phyloP scores from a whole-genome alignment of 2,888 invertebrate genomes.

The Cylloceria caligata region DNA sequence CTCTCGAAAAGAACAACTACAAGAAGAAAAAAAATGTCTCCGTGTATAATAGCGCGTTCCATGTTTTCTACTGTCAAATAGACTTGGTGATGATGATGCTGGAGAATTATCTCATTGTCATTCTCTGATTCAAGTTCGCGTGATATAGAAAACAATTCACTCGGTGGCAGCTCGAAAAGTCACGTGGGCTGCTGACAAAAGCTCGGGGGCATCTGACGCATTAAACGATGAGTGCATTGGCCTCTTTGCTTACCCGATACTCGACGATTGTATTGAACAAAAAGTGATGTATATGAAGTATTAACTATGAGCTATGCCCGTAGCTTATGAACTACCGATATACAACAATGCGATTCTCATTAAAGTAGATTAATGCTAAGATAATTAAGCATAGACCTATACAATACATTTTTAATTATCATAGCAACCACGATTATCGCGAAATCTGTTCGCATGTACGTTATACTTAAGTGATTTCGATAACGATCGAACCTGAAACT shows the following conservation, averaged over 20 bases:
- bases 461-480: background rate
- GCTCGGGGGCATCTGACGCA: conserved; percentile 26
- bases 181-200: background rate
- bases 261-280: conserved; percentile 28
- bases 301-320: conserved; percentile 5
- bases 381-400: too few relatives aligned
- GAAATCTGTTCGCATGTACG: background rate
- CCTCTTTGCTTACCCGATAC: conserved; percentile 55
- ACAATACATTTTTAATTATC: too few relatives aligned
- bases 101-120: background rate
- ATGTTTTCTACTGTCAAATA: background rate
- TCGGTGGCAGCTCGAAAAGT: background rate
- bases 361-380: background rate
- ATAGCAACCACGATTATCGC: background rate
- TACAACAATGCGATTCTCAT: background rate
- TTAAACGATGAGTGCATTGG: conserved; percentile 44
- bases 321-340: background rate
- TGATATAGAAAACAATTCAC: background rate
- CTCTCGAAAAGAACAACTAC: conserved; percentile 59
- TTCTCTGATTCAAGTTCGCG: background rate
- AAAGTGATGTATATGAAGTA: conserved; percentile 13
- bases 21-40: background rate
- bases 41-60: background rate
- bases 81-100: background rate
- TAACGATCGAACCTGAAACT: background rate